Evolutionary conservation across 92 coral and sea anemone genomes (phyloP).

Genomic region (Metridium senile): DNA sequence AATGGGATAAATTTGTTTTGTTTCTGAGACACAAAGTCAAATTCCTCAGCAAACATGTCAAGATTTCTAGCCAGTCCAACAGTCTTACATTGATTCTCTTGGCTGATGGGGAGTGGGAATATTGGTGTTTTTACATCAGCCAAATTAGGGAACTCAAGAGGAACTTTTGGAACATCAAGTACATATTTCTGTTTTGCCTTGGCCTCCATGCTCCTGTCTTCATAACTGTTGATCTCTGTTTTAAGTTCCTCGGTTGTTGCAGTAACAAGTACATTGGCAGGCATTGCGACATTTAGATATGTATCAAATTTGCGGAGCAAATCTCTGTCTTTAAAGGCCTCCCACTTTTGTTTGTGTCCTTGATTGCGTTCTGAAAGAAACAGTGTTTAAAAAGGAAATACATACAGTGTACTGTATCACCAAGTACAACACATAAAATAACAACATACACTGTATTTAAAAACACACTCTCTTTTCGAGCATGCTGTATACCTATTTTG

Average conservation of each 20-base stretch:
- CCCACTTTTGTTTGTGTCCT: slow-evolving; percentile 24
- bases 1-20: slow-evolving; percentile 30
- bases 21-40: background rate
- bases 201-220: background rate
- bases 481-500: slow-evolving; percentile 37
- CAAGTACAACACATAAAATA: background rate
- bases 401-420: background rate
- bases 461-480: too few species aligned
- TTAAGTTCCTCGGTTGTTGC: background rate
- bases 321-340: slow-evolving; percentile 31
- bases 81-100: slow-evolving; percentile 31
- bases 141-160: slow-evolving; percentile 23
- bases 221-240: background rate
- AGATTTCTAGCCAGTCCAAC: slow-evolving; percentile 27
- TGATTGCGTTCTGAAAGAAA: slow-evolving; percentile 24
- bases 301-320: slow-evolving; percentile 28
- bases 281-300: slow-evolving; percentile 12
- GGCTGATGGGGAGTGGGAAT: slow-evolving; percentile 36
- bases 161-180: slow-evolving; percentile 10
- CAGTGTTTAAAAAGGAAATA: background rate
- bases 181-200: background rate
- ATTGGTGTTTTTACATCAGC: slow-evolving; percentile 19
- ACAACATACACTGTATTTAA: too few species aligned
- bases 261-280: background rate
- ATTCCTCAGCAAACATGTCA: slow-evolving; percentile 29